phyloP scores from a whole-genome alignment of 1,140 invertebrate species.

The Drosophila teissieri region DNA sequence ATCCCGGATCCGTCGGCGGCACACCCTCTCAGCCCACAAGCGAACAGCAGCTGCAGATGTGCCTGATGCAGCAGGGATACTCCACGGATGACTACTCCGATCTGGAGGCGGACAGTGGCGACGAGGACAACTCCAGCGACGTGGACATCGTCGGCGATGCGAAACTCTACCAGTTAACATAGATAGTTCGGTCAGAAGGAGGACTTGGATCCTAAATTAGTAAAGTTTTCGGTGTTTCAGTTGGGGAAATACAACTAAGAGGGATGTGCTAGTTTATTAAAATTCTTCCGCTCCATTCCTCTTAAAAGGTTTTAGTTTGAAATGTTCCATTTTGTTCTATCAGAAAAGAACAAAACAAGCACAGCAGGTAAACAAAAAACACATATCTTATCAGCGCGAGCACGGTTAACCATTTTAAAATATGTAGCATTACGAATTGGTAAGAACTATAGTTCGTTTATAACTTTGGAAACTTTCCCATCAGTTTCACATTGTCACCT shows the following conservation, averaged over 20 bases:
- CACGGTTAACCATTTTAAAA: neutral
- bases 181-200: constrained; percentile 31
- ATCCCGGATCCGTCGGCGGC: constrained; percentile 14
- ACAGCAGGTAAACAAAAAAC: neutral
- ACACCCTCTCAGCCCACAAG: constrained; percentile 23
- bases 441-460: neutral
- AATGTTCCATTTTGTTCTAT: neutral
- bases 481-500: neutral
- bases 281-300: too few relatives aligned
- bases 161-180: constrained; percentile 82
- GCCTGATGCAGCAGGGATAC: constrained; percentile 76
- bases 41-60: constrained; percentile 76
- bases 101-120: constrained; percentile 72
- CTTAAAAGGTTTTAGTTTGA: neutral
- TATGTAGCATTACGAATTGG: neutral
- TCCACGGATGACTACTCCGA: constrained; percentile 81
- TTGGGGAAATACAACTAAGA: constrained; percentile 14
- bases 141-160: constrained; percentile 84
- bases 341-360: neutral
- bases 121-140: constrained; percentile 82
- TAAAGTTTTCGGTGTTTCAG: constrained; percentile 8
- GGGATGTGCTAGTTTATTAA: neutral
- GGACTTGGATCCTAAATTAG: constrained; percentile 14
- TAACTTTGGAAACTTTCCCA: neutral
- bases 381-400: neutral